A percentile compares a stretch with the other conserved stretches of the same genome.
Evolutionary conservation across 2,888 invertebrate genomes (phyloP).

Genomic region (Campoletis raptor): DNA sequence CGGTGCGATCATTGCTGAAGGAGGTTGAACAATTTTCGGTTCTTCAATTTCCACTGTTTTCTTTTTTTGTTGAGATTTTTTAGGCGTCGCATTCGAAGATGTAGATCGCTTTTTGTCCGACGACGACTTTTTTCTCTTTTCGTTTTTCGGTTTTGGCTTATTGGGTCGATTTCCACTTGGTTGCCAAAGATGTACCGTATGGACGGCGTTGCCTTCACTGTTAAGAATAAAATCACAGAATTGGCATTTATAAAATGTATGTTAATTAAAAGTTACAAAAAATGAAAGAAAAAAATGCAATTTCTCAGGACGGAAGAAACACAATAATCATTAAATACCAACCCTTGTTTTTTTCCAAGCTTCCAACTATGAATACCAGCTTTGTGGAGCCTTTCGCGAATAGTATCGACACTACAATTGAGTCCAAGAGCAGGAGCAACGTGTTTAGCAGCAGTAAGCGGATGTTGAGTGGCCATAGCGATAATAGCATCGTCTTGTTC

Average conservation of each 20-base stretch:
- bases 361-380: conserved; percentile 84
- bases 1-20: conserved; percentile 75
- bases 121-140: conserved; percentile 77
- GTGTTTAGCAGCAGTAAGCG: conserved; percentile 83
- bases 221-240: neutral
- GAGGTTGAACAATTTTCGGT: conserved; percentile 72
- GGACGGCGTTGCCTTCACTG: conserved; percentile 83
- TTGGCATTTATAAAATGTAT: neutral
- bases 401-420: conserved; percentile 83
- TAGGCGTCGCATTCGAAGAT: conserved; percentile 51
- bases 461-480: conserved; percentile 83
- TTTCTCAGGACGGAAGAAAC: neutral
- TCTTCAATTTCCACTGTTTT: conserved; percentile 60
- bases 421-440: conserved; percentile 83
- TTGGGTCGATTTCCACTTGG: conserved; percentile 83
- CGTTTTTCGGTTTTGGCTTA: conserved; percentile 78
- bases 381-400: conserved; percentile 82
- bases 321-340: conserved; percentile 15
- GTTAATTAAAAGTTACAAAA: neutral
- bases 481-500: conserved; percentile 84
- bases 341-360: conserved; percentile 83
- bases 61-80: conserved; percentile 72
- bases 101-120: conserved; percentile 73
- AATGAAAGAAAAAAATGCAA: neutral
- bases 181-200: conserved; percentile 83